Evolutionary conservation across 2,888 invertebrate species (phyloP).

Genomic region (Maniola hyperantus): DNA sequence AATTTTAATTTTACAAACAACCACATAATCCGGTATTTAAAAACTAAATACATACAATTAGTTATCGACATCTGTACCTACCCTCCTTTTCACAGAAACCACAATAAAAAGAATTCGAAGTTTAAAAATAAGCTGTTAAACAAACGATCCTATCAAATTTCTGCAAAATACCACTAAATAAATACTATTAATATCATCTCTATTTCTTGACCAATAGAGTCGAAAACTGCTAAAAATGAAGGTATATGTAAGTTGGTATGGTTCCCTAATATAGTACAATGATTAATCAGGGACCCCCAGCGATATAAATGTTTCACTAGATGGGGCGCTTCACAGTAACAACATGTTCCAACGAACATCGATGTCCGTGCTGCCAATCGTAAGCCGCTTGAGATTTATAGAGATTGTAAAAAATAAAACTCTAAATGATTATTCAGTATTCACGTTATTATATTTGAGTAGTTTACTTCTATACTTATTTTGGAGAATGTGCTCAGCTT

Average conservation of each 20-base stretch:
- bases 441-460: too few species aligned
- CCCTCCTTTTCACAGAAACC: slow-evolving; percentile 35
- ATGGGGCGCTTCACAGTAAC: too few species aligned
- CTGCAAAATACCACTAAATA: slow-evolving; percentile 27
- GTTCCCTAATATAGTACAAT: slow-evolving; percentile 43
- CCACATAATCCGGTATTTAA: slow-evolving; percentile 27
- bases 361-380: too few species aligned
- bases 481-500: too few species aligned
- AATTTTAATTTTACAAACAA: not conserved
- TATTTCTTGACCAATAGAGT: slow-evolving; percentile 20
- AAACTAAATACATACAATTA: slow-evolving; percentile 30
- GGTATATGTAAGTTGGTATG: slow-evolving; percentile 4
- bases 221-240: slow-evolving; percentile 6
- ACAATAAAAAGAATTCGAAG: slow-evolving; percentile 39
- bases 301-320: too few species aligned
- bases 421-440: too few species aligned
- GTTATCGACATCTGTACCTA: slow-evolving; percentile 36
- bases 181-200: slow-evolving; percentile 12
- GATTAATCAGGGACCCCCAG: slow-evolving; percentile 46
- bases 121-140: slow-evolving; percentile 44
- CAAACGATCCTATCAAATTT: slow-evolving; percentile 42
- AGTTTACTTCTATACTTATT: too few species aligned
- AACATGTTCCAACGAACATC: too few species aligned
- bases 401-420: too few species aligned
- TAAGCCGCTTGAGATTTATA: too few species aligned